These are phyloP conservation scores for Erynnis tages DNA, from an alignment of 2,888 invertebrate species.

Conservation along the genomic window DNA sequence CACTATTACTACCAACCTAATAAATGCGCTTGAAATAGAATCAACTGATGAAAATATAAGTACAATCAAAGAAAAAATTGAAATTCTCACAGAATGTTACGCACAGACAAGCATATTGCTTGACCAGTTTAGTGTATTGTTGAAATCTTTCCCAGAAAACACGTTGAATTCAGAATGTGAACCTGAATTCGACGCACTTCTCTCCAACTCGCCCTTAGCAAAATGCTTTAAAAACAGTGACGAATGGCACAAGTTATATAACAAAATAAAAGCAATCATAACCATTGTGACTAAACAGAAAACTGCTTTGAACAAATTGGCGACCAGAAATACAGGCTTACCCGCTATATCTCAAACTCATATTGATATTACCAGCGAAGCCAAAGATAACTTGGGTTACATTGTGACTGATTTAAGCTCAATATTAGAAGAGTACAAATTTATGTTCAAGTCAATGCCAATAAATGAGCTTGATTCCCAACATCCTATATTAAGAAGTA, in stretches of 20 bases:
- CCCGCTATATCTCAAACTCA: conserved; percentile 57
- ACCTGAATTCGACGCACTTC: conserved; percentile 60
- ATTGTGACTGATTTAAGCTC: conserved; percentile 48
- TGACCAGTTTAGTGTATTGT: conserved; percentile 85
- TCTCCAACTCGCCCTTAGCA: conserved; percentile 62
- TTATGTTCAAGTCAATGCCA: conserved; percentile 47
- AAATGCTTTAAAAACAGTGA: conserved; percentile 64
- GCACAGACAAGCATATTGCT: conserved; percentile 78
- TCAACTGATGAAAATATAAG: conserved; percentile 48
- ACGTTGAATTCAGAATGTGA: conserved; percentile 44
- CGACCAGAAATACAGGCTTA: conserved; percentile 39
- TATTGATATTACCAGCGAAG: conserved; percentile 56
- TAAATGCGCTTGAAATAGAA: conserved; percentile 57
- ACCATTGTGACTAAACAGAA: conserved; percentile 62
- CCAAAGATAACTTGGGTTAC: conserved; percentile 48
- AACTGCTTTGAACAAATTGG: conserved; percentile 55
- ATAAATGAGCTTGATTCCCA: conserved; percentile 40
- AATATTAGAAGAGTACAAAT: conserved; percentile 55
- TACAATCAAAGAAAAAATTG: conserved; percentile 56
- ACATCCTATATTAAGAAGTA: conserved; percentile 60
- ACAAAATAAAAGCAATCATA: conserved; percentile 55
- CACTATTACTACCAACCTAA: conserved; percentile 65
- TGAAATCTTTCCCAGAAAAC: conserved; percentile 78
- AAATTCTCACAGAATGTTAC: conserved; percentile 70
- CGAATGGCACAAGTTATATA: conserved; percentile 60